Evolutionary conservation across 1,140 invertebrate genomes (phyloP).

Genomic region (Heliothis virescens): DNA sequence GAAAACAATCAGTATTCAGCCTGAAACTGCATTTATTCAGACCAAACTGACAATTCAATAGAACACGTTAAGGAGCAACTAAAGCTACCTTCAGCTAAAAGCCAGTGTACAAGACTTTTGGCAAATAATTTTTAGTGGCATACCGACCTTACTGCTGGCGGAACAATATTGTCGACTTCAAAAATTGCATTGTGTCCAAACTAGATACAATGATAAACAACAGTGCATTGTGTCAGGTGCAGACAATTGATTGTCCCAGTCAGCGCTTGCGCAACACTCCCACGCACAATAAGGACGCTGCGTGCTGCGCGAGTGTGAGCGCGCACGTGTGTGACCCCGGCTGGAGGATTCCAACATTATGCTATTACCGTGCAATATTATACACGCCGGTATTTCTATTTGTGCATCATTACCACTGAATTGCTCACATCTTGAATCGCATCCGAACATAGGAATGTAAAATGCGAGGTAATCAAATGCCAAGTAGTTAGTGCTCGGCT

Average conservation of each 20-base stretch:
- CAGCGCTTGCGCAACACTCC: not conserved
- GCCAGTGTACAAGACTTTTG: not conserved
- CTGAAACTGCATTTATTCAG: too few relatives aligned
- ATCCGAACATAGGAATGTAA: conserved; percentile 4
- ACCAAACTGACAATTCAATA: too few relatives aligned
- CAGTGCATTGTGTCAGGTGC: conserved; percentile 2
- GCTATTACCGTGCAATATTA: not conserved
- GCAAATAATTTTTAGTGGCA: not conserved
- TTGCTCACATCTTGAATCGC: conserved; percentile 4
- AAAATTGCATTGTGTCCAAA: conserved; percentile 6
- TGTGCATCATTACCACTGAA: conserved; percentile 10
- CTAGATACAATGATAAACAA: conserved; percentile 12
- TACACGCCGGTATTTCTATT: not conserved
- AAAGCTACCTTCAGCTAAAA: too few relatives aligned
- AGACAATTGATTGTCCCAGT: conserved; percentile 19
- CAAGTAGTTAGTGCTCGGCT: not conserved
- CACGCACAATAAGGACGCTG: conserved; percentile 3
- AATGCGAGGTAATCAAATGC: not conserved
- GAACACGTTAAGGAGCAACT: too few relatives aligned
- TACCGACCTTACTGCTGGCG: not conserved
- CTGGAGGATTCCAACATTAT: not conserved
- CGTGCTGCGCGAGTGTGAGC: not conserved
- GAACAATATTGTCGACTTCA: not conserved
- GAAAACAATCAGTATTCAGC: too few relatives aligned
- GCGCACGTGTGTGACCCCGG: not conserved